Conservation (phyloP, 2,113 vertebrate species). For the Dolichotis patagonum region DNA sequence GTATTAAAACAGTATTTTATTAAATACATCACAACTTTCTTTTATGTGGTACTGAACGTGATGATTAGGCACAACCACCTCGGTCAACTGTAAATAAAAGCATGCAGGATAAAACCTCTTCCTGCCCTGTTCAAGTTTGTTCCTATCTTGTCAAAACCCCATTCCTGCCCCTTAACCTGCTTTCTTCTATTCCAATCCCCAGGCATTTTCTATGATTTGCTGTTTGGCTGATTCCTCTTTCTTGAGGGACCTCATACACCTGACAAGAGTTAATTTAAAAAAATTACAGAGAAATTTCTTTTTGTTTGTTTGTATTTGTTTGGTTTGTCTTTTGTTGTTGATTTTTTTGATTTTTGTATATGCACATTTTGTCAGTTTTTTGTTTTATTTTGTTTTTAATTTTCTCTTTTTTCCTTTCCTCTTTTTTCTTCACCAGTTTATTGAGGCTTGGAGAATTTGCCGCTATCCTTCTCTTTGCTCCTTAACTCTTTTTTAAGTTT, state of each 20-base stretch:
- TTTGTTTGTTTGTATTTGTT: not conserved
- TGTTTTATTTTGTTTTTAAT: not conserved
- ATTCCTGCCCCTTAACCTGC: not conserved
- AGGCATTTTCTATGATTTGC: slow-evolving; percentile 20
- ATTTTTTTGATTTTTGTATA: not conserved
- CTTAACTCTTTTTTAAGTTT: not conserved
- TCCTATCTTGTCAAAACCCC: not conserved
- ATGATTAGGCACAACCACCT: not conserved
- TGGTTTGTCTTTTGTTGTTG: not conserved
- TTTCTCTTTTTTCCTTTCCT: not conserved
- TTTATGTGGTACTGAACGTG: not conserved
- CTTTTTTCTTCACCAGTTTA: not conserved
- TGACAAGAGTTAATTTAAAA: not conserved
- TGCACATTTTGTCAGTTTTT: not conserved
- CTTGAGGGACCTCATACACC: slow-evolving; percentile 31
- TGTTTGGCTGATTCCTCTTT: slow-evolving; percentile 64
- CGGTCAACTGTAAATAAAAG: not conserved
- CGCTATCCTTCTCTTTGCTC: not conserved
- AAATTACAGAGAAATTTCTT: not conserved
- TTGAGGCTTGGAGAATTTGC: not conserved
- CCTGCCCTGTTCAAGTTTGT: not conserved
- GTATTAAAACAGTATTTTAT: not conserved
- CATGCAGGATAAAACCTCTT: not conserved
- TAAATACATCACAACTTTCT: not conserved
- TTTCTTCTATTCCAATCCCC: not conserved